Evolutionary conservation across 2,888 invertebrate genomes (phyloP), one percentile per base, ranked within the genome.

Genomic region (Mellilla xanthometata): DNA sequence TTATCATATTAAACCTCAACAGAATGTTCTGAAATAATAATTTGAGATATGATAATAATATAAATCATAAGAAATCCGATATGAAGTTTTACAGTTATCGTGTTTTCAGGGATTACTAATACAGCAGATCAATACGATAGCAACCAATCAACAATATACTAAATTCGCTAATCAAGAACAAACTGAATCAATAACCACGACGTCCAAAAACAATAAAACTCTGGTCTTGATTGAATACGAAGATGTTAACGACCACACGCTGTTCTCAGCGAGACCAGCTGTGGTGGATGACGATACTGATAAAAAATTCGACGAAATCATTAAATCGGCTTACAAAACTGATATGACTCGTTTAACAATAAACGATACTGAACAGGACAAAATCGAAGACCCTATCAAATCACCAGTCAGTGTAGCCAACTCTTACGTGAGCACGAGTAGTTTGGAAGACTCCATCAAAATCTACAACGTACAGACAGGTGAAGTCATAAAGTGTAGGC

Each of bases 401-500:
- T 82, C 86, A 12, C 81, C 84, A 36, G 66, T 65, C 34, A 81
- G 76, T 56, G 62, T 78, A 27, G 83, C 82, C 58, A 76, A 78
- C 49, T 87, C 86, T 30, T 79, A 75, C 53, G 54, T 81, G 57
- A 88, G 88, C 59, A 73, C 88, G 0, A 90, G 90, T 58, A 90
- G 90, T 69, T 68, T 86, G 50, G 90, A 90, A 57, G 90, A 90
- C 65, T 85, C 87, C 30, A 88, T 89, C 56, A 89, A 88, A 81
- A 86, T 90, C 62, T 90, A 90, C 68, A 90, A 90, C 52, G 81
- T 90, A 35, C 86, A 84, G 72, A 86, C 86, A 26, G 90, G 90
- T 47, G 89, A 87, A 76, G 82, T 90, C 63, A 76, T 89, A 51
- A 86, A 83, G 72, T 84, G 85, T 76, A 81, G 77, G 65, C 81